Evolutionary conservation across 1,140 invertebrate genomes (phyloP).

Genomic region (Hyles vespertilio): DNA sequence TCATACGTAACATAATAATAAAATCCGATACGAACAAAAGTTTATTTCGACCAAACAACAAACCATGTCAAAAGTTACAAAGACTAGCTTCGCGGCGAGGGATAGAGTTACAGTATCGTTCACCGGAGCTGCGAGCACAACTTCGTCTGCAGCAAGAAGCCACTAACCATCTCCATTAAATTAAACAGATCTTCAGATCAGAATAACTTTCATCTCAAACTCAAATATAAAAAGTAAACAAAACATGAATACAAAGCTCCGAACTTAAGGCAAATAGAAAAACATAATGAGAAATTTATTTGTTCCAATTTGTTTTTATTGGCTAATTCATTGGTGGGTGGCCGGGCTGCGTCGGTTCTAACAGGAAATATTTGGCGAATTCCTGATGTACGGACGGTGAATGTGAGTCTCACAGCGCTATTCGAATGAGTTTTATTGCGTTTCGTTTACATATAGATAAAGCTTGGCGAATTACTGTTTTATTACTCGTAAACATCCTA

Average conservation of each 20-base stretch:
- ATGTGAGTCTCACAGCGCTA: constrained; percentile 31
- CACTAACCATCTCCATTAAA: no score
- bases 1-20: no score
- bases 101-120: no score
- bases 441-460: constrained; percentile 16
- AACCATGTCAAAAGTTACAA: no score
- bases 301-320: constrained; percentile 69
- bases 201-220: not conserved
- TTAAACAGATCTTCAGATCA: no score
- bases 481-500: constrained; percentile 36
- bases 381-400: constrained; percentile 34
- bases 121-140: no score
- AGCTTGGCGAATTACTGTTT: constrained; percentile 36
- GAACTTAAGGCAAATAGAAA: constrained; percentile 46
- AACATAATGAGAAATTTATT: constrained; percentile 64
- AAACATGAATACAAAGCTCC: constrained; percentile 24
- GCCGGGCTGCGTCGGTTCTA: constrained; percentile 25
- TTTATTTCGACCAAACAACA: no score
- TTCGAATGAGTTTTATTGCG: constrained; percentile 49
- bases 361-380: constrained; percentile 46
- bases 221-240: not conserved
- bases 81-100: no score
- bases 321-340: constrained; percentile 65
- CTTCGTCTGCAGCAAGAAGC: no score
- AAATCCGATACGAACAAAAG: no score